Conservation (phyloP, 2,797 vertebrate species). For the Chanos chanos region DNA sequence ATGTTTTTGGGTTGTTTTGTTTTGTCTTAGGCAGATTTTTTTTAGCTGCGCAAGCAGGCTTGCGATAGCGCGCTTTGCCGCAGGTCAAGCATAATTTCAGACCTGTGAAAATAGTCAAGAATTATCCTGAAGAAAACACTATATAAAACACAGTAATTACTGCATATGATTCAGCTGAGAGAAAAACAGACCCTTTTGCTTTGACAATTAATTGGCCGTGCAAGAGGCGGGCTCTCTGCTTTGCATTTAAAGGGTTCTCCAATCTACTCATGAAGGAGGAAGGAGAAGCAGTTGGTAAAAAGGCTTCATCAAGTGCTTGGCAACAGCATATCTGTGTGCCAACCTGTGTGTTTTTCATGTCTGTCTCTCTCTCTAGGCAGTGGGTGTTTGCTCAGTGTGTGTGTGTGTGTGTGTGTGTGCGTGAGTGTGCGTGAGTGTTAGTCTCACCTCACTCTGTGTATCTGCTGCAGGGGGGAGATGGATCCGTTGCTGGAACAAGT, state of each 20-base stretch:
- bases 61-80: background rate
- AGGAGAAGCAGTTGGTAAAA: conserved; percentile 54
- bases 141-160: conserved; percentile 3
- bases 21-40: too few species aligned
- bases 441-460: background rate
- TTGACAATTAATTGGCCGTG: conserved; percentile 5
- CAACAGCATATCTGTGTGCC: conserved; percentile 61
- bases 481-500: conserved; percentile 48
- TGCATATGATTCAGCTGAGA: background rate
- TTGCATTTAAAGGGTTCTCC: conserved; percentile 60
- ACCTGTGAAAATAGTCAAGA: conserved; percentile 15
- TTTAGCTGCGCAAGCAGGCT: too few species aligned
- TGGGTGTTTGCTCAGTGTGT: background rate
- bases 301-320: conserved; percentile 60
- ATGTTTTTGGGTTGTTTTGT: too few species aligned
- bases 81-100: conserved; percentile 1
- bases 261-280: conserved; percentile 60
- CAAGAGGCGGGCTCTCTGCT: conserved; percentile 29
- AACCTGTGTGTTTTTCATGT: background rate
- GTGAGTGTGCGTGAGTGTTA: conserved; percentile 1
- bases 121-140: background rate
- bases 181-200: background rate
- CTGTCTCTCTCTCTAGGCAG: conserved; percentile 17
- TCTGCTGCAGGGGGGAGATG: conserved; percentile 31
- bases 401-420: background rate